Evolutionary conservation across 1,140 invertebrate species (phyloP), one percentile per base, ranked within the genome.

Genomic region (Heliothis subflexa): DNA sequence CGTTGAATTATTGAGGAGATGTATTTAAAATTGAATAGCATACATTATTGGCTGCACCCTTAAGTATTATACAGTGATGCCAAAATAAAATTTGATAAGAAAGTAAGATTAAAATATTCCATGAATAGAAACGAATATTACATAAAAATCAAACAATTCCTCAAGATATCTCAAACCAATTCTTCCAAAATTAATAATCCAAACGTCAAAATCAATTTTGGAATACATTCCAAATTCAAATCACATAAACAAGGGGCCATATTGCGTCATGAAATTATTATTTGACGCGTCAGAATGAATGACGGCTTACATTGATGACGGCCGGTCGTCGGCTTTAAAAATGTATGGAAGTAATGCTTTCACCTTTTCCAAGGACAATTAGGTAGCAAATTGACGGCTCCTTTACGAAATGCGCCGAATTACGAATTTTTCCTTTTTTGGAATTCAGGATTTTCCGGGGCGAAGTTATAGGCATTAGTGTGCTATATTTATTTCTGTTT

Each of bases 261-360:
- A 64, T 54, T 54, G 21, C 28, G 61, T 55, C 33, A 71, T 71
- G 49, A 71, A 78, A 78, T 79, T 80, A 81, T 82, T 82, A 80
- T 80, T 80, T 81, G 47, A 54, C 73, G 80, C 55, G 80, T 83
- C 75, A 70, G 47, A 74, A 78, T 81, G 79, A 81, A 66, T 78
- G 75, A 78, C 80, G 52, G 66, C 11, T 40, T 33, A 57, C 74
- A 81, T 50, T 68, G 70, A 66, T 47, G 61, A 21, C 74, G 47
- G 49, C 9, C 25, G 74, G 74, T 76, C 61, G 61, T 40, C 49
- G 74, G 7, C 14, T 14, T 76, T 76, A 76, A 76, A 76, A 76
- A 76, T 76, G 59, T 76, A 76, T 76, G 50, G 25, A 55, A 47
- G n/a, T 64, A 66, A 76, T 76, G 50, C 50, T 62, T 21, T 40